Base-by-base conservation (phyloP, 2,797 vertebrate species). In the Chelmon rostratus region DNA sequence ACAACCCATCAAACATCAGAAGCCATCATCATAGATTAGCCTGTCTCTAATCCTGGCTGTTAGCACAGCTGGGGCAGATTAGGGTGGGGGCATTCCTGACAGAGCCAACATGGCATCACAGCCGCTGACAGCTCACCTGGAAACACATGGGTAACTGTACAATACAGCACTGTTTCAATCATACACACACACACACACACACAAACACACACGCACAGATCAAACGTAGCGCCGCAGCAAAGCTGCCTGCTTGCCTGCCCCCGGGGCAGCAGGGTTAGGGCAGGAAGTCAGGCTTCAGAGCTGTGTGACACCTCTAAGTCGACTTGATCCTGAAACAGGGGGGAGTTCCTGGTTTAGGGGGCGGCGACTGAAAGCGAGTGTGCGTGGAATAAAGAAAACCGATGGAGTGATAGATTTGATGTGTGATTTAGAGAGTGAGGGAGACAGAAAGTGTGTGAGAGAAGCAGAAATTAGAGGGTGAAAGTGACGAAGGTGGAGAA, bases 31-130 rank as follows among this genome's bases (percentile, higher is more conserved):
- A 54, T 89, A 93, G 91, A 94, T 93, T 93, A 93, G 90, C 85
- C 87, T 38, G 86, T 80, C 91, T 93, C 88, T 94, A 94, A 94
- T 94, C 93, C 92, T 76, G 86, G 73, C 91, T 95, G 93, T 94
- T 94, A 94, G 92, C 92, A 92, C 92, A 95, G 90, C 91, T 94
- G 93, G 82, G 90, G 75, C 87, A 93, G 91, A 95, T 95, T 93
- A 94, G 73, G 79, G 84, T 73, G 66, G 78, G 91, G 88, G 83
- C 79, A 91, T 87, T 91, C 78, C 86, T 92, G 90, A 91, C 87
- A 86, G 88, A 89, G 86, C 85, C 89, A 87, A 93, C 88, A 86
- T 93, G 92, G 92, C 89, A 83, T 94, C 91, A 91, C 88, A 92
- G 86, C 90, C 59, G 72, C 89, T 91, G 91, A 93, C 90, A 92